Percentiles rank a stretch among this genome's conserved stretches.
Evolutionary conservation across 2,113 vertebrate species (phyloP).

Genomic region (Gavia stellata): DNA sequence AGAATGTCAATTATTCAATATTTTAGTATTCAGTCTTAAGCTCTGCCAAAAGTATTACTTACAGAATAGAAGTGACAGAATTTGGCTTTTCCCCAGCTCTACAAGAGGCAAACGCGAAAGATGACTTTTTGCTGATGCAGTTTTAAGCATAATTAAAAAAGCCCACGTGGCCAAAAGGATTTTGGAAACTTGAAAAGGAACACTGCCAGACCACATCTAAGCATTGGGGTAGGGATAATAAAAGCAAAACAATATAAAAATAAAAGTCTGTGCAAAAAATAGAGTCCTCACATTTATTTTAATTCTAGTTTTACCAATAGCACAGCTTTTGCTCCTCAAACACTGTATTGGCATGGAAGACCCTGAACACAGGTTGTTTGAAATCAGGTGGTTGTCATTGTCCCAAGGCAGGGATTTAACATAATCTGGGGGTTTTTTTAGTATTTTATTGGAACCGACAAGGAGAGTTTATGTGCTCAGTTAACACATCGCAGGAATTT

Average conservation of each 20-base stretch:
- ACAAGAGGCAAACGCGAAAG: background rate
- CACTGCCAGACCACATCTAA: background rate
- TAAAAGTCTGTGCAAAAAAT: background rate
- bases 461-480: background rate
- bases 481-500: background rate
- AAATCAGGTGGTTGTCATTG: background rate
- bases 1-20: slow-evolving; percentile 12
- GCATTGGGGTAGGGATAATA: background rate
- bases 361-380: background rate
- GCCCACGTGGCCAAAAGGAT: background rate
- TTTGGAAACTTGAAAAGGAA: background rate
- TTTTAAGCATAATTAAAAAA: background rate
- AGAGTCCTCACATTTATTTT: background rate
- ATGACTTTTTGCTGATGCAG: background rate
- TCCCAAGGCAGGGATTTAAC: background rate
- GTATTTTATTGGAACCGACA: background rate
- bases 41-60: background rate
- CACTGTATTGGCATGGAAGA: background rate
- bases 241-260: background rate
- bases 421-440: background rate
- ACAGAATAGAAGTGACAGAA: background rate
- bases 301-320: background rate
- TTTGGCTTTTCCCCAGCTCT: slow-evolving; percentile 7
- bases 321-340: background rate
- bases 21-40: background rate